phyloP scores from a whole-genome alignment of 2,797 vertebrate genomes.

The Enteromius trimaculatus region DNA sequence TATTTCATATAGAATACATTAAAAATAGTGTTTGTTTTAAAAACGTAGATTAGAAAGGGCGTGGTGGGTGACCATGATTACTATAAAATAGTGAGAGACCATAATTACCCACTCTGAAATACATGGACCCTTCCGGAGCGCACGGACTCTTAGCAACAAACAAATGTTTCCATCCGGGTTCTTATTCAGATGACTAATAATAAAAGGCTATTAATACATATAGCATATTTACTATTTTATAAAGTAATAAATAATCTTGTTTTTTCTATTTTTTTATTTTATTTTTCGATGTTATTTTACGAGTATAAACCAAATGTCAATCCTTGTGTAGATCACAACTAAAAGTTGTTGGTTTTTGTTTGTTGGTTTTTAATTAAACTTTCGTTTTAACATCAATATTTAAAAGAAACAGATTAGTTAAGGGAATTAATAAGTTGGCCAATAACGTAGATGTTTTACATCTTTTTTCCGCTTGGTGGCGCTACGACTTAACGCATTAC shows the following conservation, averaged over 20 bases:
- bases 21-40: not conserved
- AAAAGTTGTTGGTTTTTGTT: not conserved
- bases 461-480: slow-evolving; percentile 1
- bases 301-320: not conserved
- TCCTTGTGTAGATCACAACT: not conserved
- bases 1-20: fast-evolving
- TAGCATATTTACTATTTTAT: not conserved
- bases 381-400: too few species aligned
- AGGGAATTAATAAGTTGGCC: not conserved
- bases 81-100: not conserved
- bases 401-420: not conserved
- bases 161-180: slow-evolving; percentile 42
- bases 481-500: not conserved
- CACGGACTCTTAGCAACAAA: slow-evolving; percentile 49
- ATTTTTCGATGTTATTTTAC: not conserved
- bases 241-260: too few species aligned
- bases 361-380: not conserved
- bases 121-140: slow-evolving; percentile 37
- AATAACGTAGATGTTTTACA: not conserved
- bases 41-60: not conserved
- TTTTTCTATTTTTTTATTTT: too few species aligned
- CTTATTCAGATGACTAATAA: not conserved
- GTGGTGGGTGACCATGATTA: not conserved
- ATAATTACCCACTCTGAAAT: not conserved
- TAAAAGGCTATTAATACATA: not conserved